Conservation (phyloP, 2,888 invertebrate species). For the Schizotus pectinicornis region DNA sequence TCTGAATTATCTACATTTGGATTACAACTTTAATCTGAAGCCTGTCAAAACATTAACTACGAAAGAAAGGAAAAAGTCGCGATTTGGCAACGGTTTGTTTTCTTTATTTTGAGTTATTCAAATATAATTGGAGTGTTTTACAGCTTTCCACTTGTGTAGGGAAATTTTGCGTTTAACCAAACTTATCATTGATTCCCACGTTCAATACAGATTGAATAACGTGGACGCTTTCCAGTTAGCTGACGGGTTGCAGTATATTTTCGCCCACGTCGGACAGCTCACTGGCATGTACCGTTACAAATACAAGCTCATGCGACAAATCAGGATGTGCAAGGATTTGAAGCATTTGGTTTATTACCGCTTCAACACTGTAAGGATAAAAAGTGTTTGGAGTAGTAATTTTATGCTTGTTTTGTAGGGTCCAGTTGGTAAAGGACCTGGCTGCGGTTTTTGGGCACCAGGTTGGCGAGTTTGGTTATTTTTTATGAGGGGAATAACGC, state of each 20-base stretch:
- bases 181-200: slow-evolving; percentile 98
- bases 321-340: slow-evolving; percentile 99
- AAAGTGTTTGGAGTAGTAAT: neutral
- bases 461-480: slow-evolving; percentile 99
- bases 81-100: slow-evolving; percentile 86
- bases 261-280: slow-evolving; percentile 98
- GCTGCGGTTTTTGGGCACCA: slow-evolving; percentile 98
- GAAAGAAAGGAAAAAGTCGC: slow-evolving; percentile 98
- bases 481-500: slow-evolving; percentile 99
- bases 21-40: slow-evolving; percentile 99
- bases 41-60: slow-evolving; percentile 99
- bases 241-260: slow-evolving; percentile 98
- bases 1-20: slow-evolving; percentile 98
- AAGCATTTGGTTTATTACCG: slow-evolving; percentile 99
- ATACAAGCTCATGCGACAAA: slow-evolving; percentile 98
- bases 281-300: slow-evolving; percentile 99
- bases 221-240: slow-evolving; percentile 99
- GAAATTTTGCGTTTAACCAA: slow-evolving; percentile 99
- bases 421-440: slow-evolving; percentile 97
- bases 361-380: slow-evolving; percentile 87
- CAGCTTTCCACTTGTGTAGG: slow-evolving; percentile 98
- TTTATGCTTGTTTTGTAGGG: slow-evolving; percentile 65
- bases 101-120: neutral
- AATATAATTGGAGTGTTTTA: slow-evolving; percentile 34
- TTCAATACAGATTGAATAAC: slow-evolving; percentile 98